Evolutionary conservation across 1,140 invertebrate genomes (phyloP), one percentile per base, ranked within the genome.

Genomic region (Drosophila gunungcola): DNA sequence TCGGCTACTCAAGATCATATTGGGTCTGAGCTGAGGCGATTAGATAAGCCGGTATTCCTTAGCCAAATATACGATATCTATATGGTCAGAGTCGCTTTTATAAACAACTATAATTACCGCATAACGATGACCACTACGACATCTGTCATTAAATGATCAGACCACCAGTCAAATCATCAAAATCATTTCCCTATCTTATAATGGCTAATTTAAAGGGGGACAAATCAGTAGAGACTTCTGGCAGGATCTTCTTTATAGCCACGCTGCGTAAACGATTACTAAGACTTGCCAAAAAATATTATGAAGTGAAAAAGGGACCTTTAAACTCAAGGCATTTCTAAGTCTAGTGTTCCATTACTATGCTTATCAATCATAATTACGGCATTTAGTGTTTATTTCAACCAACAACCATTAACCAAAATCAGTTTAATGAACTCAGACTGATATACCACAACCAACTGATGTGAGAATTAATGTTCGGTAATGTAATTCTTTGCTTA

Each of bases 31-130:
- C 43, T 41, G 49, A 21, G 43, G 13, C 42, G 70, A 86, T 86
- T 76, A 86, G 83, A 86, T 86, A 86, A 81, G 60, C 48, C 34
- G 25, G 58, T 63, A 36, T 55, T 42, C 36, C 27, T 45, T 25
- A 10, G 49, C 34, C 51, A 56, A 57, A 48, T 46, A 70, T 49
- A 36, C 27, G 21, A 55, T 75, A 74, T 75, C 53, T 75, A 49
- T 54, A 57, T 46, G 46, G 52, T 34, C 55, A 21, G 53, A 39
- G 27, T 16, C 16, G 49, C 42, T 36, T 39, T 16, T 21, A 56
- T 6, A 41, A 49, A 9, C 12, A 21, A 27, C 36, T 41, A 39
- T 27, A 34, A 32, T 69, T 56, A 67, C 51, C 36, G 64, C 42
- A 56, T 70, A 70, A 70, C 67, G 67, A 69, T 70, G 67, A 70